Evolutionary conservation across 2,797 vertebrate species (phyloP).

Genomic region (Scolopax bukidnonensis): DNA sequence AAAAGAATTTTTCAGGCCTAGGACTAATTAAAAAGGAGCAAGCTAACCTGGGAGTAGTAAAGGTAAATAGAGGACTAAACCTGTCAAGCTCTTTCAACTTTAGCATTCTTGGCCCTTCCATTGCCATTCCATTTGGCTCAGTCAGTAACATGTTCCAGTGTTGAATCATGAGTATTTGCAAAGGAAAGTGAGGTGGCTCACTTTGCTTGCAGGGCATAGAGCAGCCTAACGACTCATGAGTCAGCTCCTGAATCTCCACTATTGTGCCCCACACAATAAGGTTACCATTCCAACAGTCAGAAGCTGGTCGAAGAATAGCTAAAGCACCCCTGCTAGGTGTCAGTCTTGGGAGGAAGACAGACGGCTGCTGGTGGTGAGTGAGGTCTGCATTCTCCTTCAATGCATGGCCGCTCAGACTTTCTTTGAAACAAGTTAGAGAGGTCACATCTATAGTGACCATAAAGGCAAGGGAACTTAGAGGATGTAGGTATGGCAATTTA

Average conservation of each 20-base stretch:
- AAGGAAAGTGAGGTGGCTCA: background rate
- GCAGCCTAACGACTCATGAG: background rate
- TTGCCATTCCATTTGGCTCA: background rate
- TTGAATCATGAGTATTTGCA: background rate
- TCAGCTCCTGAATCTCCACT: background rate
- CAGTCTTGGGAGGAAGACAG: background rate
- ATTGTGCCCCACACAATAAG: background rate
- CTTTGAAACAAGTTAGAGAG: background rate
- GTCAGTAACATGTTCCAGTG: background rate
- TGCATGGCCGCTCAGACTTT: background rate
- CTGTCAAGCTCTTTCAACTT: constrained; percentile 10
- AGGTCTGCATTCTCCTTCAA: background rate
- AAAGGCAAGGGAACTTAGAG: background rate
- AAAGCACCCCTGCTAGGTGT: background rate
- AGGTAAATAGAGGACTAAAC: background rate
- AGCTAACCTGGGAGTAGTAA: background rate
- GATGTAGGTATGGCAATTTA: background rate
- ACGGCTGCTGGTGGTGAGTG: accelerated
- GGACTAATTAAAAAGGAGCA: background rate
- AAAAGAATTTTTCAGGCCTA: background rate
- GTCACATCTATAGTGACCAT: background rate
- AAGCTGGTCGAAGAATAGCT: background rate
- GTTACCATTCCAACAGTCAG: background rate
- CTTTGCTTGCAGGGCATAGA: background rate
- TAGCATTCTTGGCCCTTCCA: background rate